Evolutionary conservation across 1,140 invertebrate genomes (phyloP).

Genomic region (Riptortus pedestris): DNA sequence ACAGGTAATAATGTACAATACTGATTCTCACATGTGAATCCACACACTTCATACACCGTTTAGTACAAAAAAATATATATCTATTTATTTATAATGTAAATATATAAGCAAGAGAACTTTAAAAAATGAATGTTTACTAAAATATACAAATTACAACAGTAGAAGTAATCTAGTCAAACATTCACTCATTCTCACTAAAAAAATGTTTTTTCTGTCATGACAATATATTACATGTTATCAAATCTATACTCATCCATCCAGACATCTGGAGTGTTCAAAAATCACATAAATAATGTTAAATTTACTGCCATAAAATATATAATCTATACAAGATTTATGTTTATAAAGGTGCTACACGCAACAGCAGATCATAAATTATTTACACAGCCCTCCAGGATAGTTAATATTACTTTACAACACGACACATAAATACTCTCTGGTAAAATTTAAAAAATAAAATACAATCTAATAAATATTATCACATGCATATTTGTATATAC

Average conservation of each 20-base stretch:
- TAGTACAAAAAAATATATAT: constrained; percentile 17
- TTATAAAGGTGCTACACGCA: background rate
- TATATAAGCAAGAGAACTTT: background rate
- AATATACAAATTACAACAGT: background rate
- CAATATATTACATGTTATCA: background rate
- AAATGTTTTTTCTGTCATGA: background rate
- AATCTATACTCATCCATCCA: background rate
- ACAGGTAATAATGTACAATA: background rate
- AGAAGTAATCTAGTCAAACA: background rate
- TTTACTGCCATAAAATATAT: background rate
- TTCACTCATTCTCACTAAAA: background rate
- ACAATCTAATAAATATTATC: background rate
- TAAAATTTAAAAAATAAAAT: constrained; percentile 5
- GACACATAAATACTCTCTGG: constrained; percentile 12
- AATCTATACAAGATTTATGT: no score
- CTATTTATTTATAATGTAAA: constrained; percentile 6
- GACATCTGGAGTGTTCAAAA: background rate
- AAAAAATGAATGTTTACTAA: background rate
- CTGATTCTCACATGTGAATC: constrained; percentile 6
- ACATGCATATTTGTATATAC: constrained; percentile 9
- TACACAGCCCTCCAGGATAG: constrained; percentile 13
- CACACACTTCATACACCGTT: constrained; percentile 1
- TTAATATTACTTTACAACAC: constrained; percentile 8
- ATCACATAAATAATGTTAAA: background rate
- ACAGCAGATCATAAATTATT: constrained; percentile 15